phyloP scores from a whole-genome alignment of 2,113 vertebrate species.

The Haliaeetus leucogaster region DNA sequence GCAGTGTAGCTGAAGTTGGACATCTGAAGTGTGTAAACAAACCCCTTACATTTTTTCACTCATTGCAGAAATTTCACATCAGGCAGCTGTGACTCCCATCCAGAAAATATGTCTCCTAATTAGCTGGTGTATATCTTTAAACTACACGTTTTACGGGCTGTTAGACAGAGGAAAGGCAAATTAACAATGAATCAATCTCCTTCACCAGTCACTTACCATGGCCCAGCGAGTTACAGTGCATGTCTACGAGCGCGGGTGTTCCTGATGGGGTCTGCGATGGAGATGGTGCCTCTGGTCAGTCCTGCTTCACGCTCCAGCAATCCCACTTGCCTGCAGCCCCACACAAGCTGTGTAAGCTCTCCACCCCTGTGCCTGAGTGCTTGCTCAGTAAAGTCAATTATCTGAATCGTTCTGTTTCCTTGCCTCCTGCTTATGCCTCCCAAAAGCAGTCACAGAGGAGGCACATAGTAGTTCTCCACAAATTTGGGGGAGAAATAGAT shows the following conservation, averaged over 20 bases:
- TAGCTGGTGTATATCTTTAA: background rate
- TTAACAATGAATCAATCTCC: slow-evolving; percentile 16
- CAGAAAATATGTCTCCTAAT: slow-evolving; percentile 21
- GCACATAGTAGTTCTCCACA: background rate
- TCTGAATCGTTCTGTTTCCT: background rate
- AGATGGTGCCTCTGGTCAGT: background rate
- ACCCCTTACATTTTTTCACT: background rate
- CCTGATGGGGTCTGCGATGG: background rate
- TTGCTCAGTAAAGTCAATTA: background rate
- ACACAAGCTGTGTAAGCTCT: background rate
- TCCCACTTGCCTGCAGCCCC: background rate
- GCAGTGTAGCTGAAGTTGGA: background rate
- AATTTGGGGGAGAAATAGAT: background rate
- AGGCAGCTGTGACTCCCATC: background rate
- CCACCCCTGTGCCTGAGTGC: background rate
- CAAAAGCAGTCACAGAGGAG: background rate
- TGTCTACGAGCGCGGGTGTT: accelerated
- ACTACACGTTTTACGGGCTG: background rate
- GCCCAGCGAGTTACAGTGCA: background rate
- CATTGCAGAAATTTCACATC: background rate
- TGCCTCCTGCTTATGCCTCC: background rate
- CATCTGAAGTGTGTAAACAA: slow-evolving; percentile 18
- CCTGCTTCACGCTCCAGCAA: background rate
- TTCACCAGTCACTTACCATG: background rate
- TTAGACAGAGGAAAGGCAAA: slow-evolving; percentile 15